phyloP scores from a whole-genome alignment of 2,797 vertebrate genomes.

The Gallinago stenura region DNA sequence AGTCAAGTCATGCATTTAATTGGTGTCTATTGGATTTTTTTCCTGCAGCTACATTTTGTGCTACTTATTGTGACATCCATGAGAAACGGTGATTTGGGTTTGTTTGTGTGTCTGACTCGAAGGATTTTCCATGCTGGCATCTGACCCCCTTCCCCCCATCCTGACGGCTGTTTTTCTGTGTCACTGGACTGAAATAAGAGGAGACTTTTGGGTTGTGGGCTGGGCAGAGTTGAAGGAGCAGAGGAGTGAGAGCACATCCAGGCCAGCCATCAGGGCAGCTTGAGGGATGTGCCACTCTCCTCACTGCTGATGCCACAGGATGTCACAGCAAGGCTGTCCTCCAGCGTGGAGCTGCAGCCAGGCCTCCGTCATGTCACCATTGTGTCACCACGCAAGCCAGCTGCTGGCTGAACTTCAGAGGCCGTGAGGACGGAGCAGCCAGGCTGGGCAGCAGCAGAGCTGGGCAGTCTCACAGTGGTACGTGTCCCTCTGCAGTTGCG shows the following conservation, averaged over 20 bases:
- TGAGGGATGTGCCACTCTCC: not conserved
- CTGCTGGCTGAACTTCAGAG: not conserved
- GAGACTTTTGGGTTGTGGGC: not conserved
- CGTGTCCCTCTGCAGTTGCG: accelerated
- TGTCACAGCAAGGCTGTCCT: accelerated
- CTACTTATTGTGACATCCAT: slow-evolving; percentile 69
- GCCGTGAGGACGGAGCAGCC: accelerated
- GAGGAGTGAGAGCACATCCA: not conserved
- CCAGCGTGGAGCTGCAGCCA: not conserved
- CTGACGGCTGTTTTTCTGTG: slow-evolving; percentile 51
- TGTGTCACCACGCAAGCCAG: accelerated
- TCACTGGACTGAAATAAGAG: slow-evolving; percentile 7
- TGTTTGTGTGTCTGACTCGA: slow-evolving; percentile 32
- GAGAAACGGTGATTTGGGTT: slow-evolving; percentile 28
- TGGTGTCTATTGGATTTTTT: slow-evolving; percentile 64
- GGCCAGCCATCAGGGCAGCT: not conserved
- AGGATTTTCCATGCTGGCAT: not conserved
- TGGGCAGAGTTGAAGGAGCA: not conserved
- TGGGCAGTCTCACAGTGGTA: accelerated
- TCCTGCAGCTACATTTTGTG: slow-evolving; percentile 66
- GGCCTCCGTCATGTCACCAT: not conserved
- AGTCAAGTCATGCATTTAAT: slow-evolving; percentile 75
- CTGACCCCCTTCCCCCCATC: slow-evolving; percentile 7
- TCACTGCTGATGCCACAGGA: not conserved
- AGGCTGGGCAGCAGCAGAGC: not conserved